These are phyloP conservation scores for Alexandromys fortis DNA, from an alignment of 2,113 vertebrate species.

Conservation along the genomic window DNA sequence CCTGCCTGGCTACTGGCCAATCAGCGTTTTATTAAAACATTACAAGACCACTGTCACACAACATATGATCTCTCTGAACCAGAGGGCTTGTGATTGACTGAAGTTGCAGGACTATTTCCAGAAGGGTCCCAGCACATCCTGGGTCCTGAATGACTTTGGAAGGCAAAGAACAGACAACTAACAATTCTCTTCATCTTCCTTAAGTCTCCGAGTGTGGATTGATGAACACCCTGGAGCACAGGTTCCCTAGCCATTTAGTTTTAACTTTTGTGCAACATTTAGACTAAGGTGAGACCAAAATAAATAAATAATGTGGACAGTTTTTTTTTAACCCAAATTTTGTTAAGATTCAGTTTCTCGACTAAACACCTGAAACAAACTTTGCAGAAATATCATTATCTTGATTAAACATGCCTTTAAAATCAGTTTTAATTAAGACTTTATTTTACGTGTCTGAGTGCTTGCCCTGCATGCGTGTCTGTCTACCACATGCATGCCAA, in stretches of 20 bases:
- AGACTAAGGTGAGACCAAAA: background rate
- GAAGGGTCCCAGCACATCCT: background rate
- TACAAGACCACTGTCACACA: too few relatives aligned
- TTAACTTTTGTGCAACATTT: background rate
- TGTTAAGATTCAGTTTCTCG: background rate
- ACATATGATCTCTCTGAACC: background rate
- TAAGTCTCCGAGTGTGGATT: background rate
- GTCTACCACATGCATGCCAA: background rate
- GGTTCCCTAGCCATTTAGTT: background rate
- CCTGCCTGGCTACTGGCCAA: too few relatives aligned
- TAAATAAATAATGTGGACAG: background rate
- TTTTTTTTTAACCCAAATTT: background rate
- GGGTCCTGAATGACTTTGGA: background rate
- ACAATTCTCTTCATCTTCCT: background rate
- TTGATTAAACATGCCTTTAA: background rate
- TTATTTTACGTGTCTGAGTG: background rate
- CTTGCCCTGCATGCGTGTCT: background rate
- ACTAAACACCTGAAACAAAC: background rate
- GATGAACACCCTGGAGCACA: background rate
- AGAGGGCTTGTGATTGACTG: background rate
- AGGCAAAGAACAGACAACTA: background rate
- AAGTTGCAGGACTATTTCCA: background rate
- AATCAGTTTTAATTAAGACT: background rate
- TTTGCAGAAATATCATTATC: background rate
- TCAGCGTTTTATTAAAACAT: too few relatives aligned